Conservation (phyloP, 2,113 vertebrate species). For the Mesoclemmys tuberculata region DNA sequence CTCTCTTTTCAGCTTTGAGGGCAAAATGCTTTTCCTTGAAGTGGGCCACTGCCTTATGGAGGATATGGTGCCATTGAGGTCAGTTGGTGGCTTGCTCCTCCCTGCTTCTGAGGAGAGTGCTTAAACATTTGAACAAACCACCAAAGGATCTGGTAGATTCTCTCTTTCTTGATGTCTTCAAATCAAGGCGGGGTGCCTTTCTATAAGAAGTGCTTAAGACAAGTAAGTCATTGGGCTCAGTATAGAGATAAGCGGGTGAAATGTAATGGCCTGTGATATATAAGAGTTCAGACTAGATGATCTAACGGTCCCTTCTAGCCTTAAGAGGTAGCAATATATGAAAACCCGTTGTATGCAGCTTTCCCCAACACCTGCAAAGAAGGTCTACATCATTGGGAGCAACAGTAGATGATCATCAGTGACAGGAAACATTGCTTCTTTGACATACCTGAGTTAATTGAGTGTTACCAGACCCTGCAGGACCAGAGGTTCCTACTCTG, state of each 20-base stretch:
- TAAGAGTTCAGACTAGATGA: not conserved
- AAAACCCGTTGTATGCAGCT: not conserved
- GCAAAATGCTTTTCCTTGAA: too few relatives aligned
- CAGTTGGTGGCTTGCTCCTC: too few relatives aligned
- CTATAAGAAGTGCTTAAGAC: not conserved
- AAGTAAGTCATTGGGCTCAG: not conserved
- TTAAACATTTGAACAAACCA: not conserved
- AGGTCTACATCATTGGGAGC: not conserved
- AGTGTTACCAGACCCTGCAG: not conserved
- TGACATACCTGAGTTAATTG: not conserved
- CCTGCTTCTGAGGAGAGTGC: not conserved
- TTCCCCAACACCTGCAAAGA: not conserved
- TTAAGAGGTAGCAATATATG: not conserved
- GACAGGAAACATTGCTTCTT: too few relatives aligned
- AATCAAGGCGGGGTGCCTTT: not conserved
- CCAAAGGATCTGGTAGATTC: not conserved
- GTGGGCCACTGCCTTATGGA: too few relatives aligned
- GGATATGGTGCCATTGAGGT: too few relatives aligned
- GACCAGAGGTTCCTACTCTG: not conserved
- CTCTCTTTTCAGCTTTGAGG: too few relatives aligned
- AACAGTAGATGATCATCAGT: not conserved
- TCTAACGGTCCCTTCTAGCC: not conserved
- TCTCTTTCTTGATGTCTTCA: not conserved
- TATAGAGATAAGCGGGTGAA: not conserved
- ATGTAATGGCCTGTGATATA: not conserved